phyloP scores from a whole-genome alignment of 2,797 vertebrate genomes.

The Pitangus sulphuratus region DNA sequence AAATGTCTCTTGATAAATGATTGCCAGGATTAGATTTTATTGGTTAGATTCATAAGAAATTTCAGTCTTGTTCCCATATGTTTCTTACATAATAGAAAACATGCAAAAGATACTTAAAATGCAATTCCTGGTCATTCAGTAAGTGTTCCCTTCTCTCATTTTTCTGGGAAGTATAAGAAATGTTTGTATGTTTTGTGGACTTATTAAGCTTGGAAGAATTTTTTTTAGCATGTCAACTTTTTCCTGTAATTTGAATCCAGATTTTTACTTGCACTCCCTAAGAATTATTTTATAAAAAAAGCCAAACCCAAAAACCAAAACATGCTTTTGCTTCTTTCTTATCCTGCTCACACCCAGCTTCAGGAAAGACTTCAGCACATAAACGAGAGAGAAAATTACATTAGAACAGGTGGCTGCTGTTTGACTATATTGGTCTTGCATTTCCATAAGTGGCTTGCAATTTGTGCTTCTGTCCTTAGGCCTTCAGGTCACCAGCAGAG shows the following conservation, averaged over 20 bases:
- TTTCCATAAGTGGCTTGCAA: background rate
- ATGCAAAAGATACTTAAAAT: conserved; percentile 41
- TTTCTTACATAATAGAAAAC: conserved; percentile 65
- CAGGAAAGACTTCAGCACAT: background rate
- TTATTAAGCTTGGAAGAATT: background rate
- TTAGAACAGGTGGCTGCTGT: background rate
- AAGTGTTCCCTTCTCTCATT: background rate
- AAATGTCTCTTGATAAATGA: conserved; percentile 58
- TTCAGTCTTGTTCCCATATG: conserved; percentile 59
- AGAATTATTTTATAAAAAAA: background rate
- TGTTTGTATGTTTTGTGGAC: background rate
- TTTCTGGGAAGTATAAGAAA: background rate
- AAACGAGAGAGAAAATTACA: background rate
- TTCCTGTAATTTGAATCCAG: background rate
- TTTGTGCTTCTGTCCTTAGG: background rate
- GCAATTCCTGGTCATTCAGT: background rate
- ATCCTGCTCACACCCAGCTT: background rate
- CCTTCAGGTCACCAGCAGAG: background rate
- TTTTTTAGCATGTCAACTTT: background rate
- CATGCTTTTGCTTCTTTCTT: background rate
- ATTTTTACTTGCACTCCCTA: background rate
- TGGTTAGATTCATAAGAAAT: conserved; percentile 37
- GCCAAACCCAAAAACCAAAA: background rate
- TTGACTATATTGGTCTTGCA: background rate
- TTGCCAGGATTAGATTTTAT: conserved; percentile 62